Evolutionary conservation across 2,797 vertebrate genomes (phyloP), one percentile per base, ranked within the genome.

Genomic region (Sphaeramia orbicularis): DNA sequence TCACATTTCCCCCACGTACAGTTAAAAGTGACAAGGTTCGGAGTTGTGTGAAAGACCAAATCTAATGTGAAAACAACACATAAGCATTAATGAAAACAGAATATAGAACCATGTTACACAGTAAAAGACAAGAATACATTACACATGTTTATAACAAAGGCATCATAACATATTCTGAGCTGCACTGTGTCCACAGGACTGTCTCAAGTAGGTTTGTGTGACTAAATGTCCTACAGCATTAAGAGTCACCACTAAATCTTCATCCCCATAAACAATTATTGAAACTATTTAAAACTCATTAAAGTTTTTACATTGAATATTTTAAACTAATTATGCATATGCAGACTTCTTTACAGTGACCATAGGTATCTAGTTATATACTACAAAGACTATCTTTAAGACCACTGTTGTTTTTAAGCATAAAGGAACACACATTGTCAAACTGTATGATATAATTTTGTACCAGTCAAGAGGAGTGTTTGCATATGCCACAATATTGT

Each of bases 101-200:
- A 36, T 37, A 59, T 45, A 21, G 42, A 49, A 54, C 52, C 30
- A 24, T 56, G 38, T 55, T 44, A 55, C 21, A 73, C 27, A 37
- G 40, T n/a, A 13, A 78, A 50, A 66, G 12, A 61, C 49, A 52
- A 16, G 24, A 63, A 66, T 56, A 63, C 55, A 55, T 60, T 59
- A 54, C 32, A 72, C 71, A 66, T 53, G 57, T 50, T 65, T 49
- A 35, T 21, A 55, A 67, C 65, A 66, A 80, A 83, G 71, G 73
- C 68, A 66, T 68, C 14, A 1, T 66, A 42, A 66, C 43, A 50
- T 48, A 51, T 10, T 49, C 27, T 51, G 60, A 77, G 85, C 85
- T 81, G 71, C 80, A 59, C 48, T 44, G 74, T 48, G 64, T 74
- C 45, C 71, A 69, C 49, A 56, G 62, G 51, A 78, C 67, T 24